Evolutionary conservation across 1,140 invertebrate genomes (phyloP).

Genomic region (Chlorops oryzae): DNA sequence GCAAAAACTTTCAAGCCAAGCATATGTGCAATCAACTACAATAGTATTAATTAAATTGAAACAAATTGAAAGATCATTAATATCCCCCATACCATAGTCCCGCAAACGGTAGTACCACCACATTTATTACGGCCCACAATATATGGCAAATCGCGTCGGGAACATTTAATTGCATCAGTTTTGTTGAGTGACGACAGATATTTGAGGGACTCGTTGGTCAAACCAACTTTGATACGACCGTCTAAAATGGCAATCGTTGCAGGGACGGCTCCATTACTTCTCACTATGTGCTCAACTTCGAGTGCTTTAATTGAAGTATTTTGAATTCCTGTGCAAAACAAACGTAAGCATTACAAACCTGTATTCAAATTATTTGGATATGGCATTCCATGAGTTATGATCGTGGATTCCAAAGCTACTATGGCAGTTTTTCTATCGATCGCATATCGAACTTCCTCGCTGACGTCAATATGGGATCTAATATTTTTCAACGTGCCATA

Average conservation of each 20-base stretch:
- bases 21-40: conserved; percentile 66
- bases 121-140: conserved; percentile 63
- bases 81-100: conserved; percentile 91
- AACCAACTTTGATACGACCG: conserved; percentile 78
- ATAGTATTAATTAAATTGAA: too few relatives aligned
- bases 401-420: conserved; percentile 95
- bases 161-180: conserved; percentile 62
- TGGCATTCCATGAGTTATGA: conserved; percentile 98
- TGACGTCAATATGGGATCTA: too few relatives aligned
- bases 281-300: conserved; percentile 73
- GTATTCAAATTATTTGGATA: conserved; percentile 87
- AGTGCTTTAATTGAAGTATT: conserved; percentile 81
- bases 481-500: too few relatives aligned
- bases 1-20: conserved; percentile 89
- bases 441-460: too few relatives aligned
- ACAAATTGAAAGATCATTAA: too few relatives aligned
- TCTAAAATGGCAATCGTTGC: conserved; percentile 88
- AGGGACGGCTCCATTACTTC: conserved; percentile 74
- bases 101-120: conserved; percentile 95
- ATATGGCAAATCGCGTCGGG: conserved; percentile 78
- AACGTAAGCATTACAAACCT: too few relatives aligned
- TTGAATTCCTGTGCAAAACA: too few relatives aligned
- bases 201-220: conserved; percentile 59
- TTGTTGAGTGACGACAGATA: conserved; percentile 52
- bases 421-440: too few relatives aligned